Base-by-base conservation (phyloP, 2,113 vertebrate genomes). In the Addax nasomaculatus region DNA sequence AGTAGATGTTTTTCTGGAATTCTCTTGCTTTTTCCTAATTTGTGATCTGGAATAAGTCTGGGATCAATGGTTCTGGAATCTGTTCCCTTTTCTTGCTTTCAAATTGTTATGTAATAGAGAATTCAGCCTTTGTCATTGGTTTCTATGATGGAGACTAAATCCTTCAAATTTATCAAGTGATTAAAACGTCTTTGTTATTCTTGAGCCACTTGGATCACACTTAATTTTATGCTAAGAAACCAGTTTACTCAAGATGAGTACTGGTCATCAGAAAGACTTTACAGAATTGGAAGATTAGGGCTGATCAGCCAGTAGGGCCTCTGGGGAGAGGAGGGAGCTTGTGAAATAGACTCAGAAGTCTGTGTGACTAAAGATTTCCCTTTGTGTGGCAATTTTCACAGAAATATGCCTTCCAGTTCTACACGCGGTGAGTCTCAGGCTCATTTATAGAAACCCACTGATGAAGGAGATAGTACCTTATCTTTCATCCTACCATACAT, bases 391-490 rank as follows among this genome's bases (percentile, higher is more conserved):
- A n/a, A 58, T 17, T 79, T 14, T 10, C 23, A 87, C 16, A 47
- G 25, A 83, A 60, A 83, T 2, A 2, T 76, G 13, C 29, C 27
- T 90, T 13, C 33, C 7, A 4, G 7, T 36, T 43, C 30, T 25
- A 21, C 7, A 45, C 0, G 0, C 1, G 19, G 36, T 55, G 23
- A 8, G 9, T 49, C 11, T n/a, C 45, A 47, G 53, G 15, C 7
- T 2, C 33, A 39, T 15, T 5, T 5, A 27, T 25, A 73, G 12
- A 85, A 95, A 67, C 3, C 33, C 12, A 84, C 1, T 89, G 2
- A 7, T 11, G 29, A 10, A 67, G 13, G 17, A 79, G 25, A 47
- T 7, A 15, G 16, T 36, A n/a, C 11, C 39, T n/a, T 49, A 21
- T 51, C 33, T 53, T 90, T 39, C 60, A 29, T 29, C 25, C 6